Evolutionary conservation across 2,888 invertebrate genomes (phyloP), one percentile per base, ranked within the genome.

Genomic region (Eucera pruinosa): DNA sequence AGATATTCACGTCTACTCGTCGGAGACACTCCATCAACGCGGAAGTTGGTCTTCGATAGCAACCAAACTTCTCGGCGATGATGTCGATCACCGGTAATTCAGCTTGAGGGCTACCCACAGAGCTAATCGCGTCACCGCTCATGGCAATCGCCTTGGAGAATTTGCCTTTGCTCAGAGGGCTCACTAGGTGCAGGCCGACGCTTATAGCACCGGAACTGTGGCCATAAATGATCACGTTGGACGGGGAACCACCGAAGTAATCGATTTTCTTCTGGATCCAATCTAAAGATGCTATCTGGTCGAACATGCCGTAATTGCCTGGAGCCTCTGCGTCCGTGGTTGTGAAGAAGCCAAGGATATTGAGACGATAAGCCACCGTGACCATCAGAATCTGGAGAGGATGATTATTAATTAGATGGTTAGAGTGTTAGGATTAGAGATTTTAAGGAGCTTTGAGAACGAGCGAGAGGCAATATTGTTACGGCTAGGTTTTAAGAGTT

Each of bases 281-380:
- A 84, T 94, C 94, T 67, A 97, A 92, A 0, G 96, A 95, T 0
- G 97, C 97, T 30, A 96, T 95, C 93, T 97, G 97, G 88, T 97
- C 97, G 93, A 96, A 93, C 79, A 97, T 93, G 0, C 97, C 97
- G 83, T 94, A 96, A 90, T 97, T 97, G 1, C 97, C 97, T 0
- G 96, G 94, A 5, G 96, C 95, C 90, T 96, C 96, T 6, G 95
- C 95, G 88, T 97, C 97, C 85, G 95, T 94, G 6, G 96, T 96
- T 18, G 96, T 96, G 88, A 97, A 95, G 90, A 97, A 97, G n/a
- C 97, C 97, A 84, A 97, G 95, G 79, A 97, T 96, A 90, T 96
- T 96, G 55, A 97, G 92, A 7, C 97, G 95, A 92, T 96, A 97
- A 0, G 96, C 95, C 47, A 96, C 95, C 1, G 97, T 96, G 7